Conservation (phyloP, 2,888 invertebrate genomes). For the Osmoderma eremita region DNA sequence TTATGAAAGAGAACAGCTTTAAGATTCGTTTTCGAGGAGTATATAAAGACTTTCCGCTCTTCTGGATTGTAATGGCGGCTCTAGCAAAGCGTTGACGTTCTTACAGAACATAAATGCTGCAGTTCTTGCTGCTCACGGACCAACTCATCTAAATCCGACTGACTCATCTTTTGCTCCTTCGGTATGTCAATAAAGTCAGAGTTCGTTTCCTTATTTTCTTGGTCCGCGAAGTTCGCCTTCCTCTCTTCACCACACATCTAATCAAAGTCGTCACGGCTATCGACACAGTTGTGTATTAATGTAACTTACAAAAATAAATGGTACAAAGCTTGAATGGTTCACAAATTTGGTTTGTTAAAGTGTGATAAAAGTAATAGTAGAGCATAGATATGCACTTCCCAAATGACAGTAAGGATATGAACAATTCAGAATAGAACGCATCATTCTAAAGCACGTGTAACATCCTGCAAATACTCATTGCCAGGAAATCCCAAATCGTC, state of each 20-base stretch:
- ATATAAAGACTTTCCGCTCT: background rate
- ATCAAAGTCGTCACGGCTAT: background rate
- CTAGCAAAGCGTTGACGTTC: background rate
- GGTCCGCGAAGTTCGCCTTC: background rate
- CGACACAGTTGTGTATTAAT: background rate
- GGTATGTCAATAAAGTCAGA: background rate
- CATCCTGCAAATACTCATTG: background rate
- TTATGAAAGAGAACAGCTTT: slow-evolving; percentile 15
- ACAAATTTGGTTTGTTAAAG: slow-evolving; percentile 1
- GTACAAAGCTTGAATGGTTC: slow-evolving; percentile 4
- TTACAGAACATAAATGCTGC: slow-evolving; percentile 4
- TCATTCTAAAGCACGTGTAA: too few relatives aligned
- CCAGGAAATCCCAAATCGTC: too few relatives aligned
- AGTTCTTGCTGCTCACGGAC: slow-evolving; percentile 2
- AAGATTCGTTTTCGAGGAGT: slow-evolving; percentile 3
- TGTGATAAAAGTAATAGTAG: background rate
- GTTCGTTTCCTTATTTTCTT: background rate
- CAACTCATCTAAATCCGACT: background rate
- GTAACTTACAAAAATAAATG: too few relatives aligned
- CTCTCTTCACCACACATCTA: background rate
- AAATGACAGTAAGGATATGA: background rate
- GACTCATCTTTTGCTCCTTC: background rate
- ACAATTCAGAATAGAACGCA: background rate
- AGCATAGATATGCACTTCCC: background rate
- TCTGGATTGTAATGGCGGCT: slow-evolving; percentile 2